Percentiles rank a stretch among this genome's conserved stretches.
phyloP scores from a whole-genome alignment of 2,797 vertebrate genomes.

The Parotocinclus haroldoi region DNA sequence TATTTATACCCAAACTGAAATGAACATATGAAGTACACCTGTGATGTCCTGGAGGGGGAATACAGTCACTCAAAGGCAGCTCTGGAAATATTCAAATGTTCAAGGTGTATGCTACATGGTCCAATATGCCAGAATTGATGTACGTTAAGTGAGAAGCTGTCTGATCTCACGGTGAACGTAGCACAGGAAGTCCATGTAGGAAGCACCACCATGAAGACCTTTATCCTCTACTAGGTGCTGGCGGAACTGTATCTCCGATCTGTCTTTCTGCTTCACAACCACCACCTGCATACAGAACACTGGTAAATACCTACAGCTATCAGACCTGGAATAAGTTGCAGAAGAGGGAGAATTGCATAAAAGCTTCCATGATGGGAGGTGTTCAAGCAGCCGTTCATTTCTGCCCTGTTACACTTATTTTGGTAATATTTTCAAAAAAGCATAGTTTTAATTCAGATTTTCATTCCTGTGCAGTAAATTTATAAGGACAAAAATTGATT shows the following conservation, averaged over 20 bases:
- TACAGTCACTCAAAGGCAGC: slow-evolving; percentile 36
- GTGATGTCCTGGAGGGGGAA: slow-evolving; percentile 8
- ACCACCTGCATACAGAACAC: slow-evolving; percentile 69
- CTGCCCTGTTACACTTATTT: too few species aligned
- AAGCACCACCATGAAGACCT: slow-evolving; percentile 82
- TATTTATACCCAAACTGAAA: slow-evolving; percentile 7
- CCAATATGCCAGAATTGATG: not conserved
- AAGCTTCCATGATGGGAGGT: too few species aligned
- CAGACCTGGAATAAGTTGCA: too few species aligned
- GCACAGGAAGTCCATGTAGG: slow-evolving; percentile 93
- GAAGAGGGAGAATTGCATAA: too few species aligned
- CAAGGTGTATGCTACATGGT: slow-evolving; percentile 12
- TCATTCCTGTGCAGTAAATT: too few species aligned
- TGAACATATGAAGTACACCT: slow-evolving; percentile 10
- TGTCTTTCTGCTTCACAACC: slow-evolving; percentile 87
- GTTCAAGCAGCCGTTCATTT: too few species aligned
- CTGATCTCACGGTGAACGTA: slow-evolving; percentile 90
- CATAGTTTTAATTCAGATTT: too few species aligned
- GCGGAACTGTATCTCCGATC: slow-evolving; percentile 84
- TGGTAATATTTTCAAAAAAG: too few species aligned
- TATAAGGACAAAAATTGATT: too few species aligned
- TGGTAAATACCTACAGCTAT: too few species aligned
- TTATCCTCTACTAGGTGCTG: slow-evolving; percentile 95
- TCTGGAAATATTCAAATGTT: slow-evolving; percentile 20
- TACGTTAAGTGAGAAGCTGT: slow-evolving; percentile 85